phyloP scores from a whole-genome alignment of 1,140 invertebrate species.

The Acromyrmex heyeri region DNA sequence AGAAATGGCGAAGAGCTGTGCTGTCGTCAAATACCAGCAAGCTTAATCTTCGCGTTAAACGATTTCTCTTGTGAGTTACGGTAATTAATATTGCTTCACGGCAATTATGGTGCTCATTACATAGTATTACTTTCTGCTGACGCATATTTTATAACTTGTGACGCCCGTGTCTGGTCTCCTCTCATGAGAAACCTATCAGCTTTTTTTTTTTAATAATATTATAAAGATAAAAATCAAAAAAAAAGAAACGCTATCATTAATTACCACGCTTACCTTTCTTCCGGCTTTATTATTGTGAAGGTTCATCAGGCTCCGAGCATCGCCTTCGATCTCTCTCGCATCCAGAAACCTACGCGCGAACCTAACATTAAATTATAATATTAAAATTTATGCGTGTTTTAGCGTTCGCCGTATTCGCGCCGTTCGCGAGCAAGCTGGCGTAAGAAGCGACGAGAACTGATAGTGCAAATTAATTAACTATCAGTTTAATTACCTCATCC shows the following conservation, averaged over 20 bases:
- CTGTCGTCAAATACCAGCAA: constrained; percentile 32
- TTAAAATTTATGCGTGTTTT: constrained; percentile 72
- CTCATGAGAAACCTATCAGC: not conserved
- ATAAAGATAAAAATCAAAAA: not conserved
- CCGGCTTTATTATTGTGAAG: constrained; percentile 98
- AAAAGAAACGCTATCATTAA: not conserved
- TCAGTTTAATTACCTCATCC: constrained; percentile 87
- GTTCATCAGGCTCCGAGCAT: constrained; percentile 97
- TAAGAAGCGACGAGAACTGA: constrained; percentile 6
- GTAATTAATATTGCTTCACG: constrained; percentile 56
- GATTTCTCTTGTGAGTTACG: constrained; percentile 39
- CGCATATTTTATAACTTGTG: not conserved
- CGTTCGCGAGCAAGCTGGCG: constrained; percentile 24
- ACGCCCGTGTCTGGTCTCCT: not conserved
- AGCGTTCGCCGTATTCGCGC: constrained; percentile 50
- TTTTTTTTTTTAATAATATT: not conserved
- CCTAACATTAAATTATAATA: constrained; percentile 80
- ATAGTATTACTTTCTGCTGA: constrained; percentile 16
- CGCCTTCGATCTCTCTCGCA: constrained; percentile 93
- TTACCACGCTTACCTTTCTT: constrained; percentile 91
- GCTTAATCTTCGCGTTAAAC: constrained; percentile 47
- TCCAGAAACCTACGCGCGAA: constrained; percentile 94
- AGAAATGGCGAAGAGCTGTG: constrained; percentile 10
- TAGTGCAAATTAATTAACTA: constrained; percentile 62
- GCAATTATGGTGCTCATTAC: constrained; percentile 46